Percentiles rank a stretch among this genome's conserved stretches.
Evolutionary conservation across 2,797 vertebrate genomes (phyloP).

Genomic region (Ptychobarbus kaznakovi): DNA sequence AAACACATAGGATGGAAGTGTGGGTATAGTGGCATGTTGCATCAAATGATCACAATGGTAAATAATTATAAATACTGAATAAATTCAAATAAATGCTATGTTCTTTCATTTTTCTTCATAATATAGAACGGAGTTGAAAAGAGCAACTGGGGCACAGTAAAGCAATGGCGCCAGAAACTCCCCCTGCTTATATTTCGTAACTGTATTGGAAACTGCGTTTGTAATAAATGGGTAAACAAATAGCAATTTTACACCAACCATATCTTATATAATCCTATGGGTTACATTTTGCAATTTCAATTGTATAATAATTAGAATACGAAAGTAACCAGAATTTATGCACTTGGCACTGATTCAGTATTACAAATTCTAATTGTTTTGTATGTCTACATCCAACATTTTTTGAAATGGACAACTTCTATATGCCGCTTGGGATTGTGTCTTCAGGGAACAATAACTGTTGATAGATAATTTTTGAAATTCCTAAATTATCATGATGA

Average conservation of each 20-base stretch:
- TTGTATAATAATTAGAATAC: not conserved
- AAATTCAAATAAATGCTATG: constrained; percentile 43
- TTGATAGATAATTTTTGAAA: constrained; percentile 35
- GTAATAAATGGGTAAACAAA: not conserved
- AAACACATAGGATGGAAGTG: constrained; percentile 20
- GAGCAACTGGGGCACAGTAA: constrained; percentile 51
- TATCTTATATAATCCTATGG: not conserved
- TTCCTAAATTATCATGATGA: constrained; percentile 13
- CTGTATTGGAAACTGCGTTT: not conserved
- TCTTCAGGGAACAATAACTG: constrained; percentile 40
- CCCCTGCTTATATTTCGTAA: not conserved
- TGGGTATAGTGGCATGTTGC: not conserved
- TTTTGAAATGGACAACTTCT: not conserved
- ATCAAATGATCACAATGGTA: constrained; percentile 15
- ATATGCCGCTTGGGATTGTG: not conserved
- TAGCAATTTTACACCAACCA: not conserved
- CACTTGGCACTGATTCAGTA: not conserved
- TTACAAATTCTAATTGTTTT: not conserved
- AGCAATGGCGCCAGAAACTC: constrained; percentile 44
- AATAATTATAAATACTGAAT: not conserved
- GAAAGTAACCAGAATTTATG: not conserved
- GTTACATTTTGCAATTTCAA: not conserved
- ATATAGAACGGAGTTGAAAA: constrained; percentile 49
- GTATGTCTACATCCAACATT: not conserved
- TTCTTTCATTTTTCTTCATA: constrained; percentile 19